Conservation (phyloP, 1,140 invertebrate genomes). For the Stegodyphus dumicola region DNA sequence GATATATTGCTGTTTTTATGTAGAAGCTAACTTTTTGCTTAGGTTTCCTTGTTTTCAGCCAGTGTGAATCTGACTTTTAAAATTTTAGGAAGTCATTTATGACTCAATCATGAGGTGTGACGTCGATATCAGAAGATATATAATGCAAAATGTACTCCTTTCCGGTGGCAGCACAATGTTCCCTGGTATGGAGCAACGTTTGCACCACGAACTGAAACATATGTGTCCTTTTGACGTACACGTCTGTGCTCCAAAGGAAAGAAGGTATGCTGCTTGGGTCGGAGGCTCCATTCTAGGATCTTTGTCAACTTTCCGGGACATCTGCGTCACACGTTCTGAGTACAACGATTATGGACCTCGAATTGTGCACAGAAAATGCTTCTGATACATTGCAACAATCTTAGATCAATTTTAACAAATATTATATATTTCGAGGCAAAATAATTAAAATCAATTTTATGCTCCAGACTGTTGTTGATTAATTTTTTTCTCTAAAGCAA, state of each 20-base stretch:
- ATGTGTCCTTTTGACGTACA: constrained; percentile 4
- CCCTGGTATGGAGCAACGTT: constrained; percentile 64
- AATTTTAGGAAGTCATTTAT: constrained; percentile 79
- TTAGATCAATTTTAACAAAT: too few relatives aligned
- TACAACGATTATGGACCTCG: constrained; percentile 84
- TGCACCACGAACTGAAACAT: constrained; percentile 12
- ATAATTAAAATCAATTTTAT: too few relatives aligned
- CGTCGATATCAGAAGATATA: constrained; percentile 72
- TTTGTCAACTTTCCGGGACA: constrained; percentile 70
- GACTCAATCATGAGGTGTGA: constrained; percentile 58
- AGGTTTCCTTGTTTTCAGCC: too few relatives aligned
- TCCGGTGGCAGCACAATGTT: constrained; percentile 73
- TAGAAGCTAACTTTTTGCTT: not conserved
- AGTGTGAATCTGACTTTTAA: too few relatives aligned
- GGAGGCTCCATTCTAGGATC: constrained; percentile 70
- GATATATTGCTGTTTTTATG: too few relatives aligned
- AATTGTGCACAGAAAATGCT: constrained; percentile 82
- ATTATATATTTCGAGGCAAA: too few relatives aligned
- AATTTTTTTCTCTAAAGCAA: too few relatives aligned
- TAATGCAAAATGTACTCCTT: constrained; percentile 72
- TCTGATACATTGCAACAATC: constrained; percentile 73
- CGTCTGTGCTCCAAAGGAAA: constrained; percentile 13
- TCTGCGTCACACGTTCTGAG: constrained; percentile 74
- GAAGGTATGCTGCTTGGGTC: constrained; percentile 70
- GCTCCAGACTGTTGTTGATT: too few relatives aligned